Evolutionary conservation across 2,888 invertebrate genomes (phyloP).

Genomic region (Leucophenga maculata): DNA sequence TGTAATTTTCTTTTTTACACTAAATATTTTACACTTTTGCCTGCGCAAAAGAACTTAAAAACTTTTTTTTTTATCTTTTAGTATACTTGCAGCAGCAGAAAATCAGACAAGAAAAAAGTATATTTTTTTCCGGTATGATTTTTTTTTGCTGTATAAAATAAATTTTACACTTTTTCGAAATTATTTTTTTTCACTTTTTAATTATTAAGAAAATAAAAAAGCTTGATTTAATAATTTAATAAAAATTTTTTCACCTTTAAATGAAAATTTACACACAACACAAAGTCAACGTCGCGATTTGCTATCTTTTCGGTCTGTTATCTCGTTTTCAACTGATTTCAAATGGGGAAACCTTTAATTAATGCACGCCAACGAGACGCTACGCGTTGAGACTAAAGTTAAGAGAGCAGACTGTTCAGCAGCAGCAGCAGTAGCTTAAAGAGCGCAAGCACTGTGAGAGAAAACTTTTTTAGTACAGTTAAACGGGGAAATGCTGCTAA

Average conservation of each 20-base stretch:
- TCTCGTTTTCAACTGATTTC: conserved; percentile 70
- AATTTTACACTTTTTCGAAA: background rate
- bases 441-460: conserved; percentile 6
- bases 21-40: conserved; percentile 13
- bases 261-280: conserved; percentile 37
- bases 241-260: conserved; percentile 34
- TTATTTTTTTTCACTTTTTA: conserved; percentile 27
- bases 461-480: conserved; percentile 55
- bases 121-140: conserved; percentile 5
- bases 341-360: conserved; percentile 60
- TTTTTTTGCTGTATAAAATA: background rate
- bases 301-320: conserved; percentile 65
- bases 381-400: background rate
- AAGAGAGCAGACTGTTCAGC: background rate
- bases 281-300: conserved; percentile 34
- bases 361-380: conserved; percentile 47
- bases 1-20: background rate
- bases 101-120: too few relatives aligned
- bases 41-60: too few relatives aligned
- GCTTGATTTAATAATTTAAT: conserved; percentile 30
- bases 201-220: conserved; percentile 26
- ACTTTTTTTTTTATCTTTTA: background rate
- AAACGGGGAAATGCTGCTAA: background rate
- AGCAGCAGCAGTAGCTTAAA: background rate
- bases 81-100: conserved; percentile 14